Conservation (phyloP, 1,140 invertebrate genomes). For the Drosophila gunungcola region DNA sequence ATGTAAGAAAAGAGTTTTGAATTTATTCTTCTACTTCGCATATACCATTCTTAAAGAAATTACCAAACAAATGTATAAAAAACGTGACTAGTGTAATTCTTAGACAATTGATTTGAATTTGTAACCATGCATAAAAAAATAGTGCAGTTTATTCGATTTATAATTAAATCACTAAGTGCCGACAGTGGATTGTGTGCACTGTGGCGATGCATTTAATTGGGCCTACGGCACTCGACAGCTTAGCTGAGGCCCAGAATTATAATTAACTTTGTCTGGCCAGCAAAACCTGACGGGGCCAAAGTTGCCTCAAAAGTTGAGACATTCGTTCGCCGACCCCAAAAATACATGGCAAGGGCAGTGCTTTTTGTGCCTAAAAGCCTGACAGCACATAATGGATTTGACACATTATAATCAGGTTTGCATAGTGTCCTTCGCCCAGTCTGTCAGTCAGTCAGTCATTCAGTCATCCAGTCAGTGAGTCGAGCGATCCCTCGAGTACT, state of each 20-base stretch:
- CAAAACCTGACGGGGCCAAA: constrained; percentile 18
- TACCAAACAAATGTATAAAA: too few species aligned
- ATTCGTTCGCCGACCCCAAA: constrained; percentile 42
- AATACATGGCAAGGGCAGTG: neutral
- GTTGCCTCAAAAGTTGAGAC: constrained; percentile 57
- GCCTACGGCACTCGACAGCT: constrained; percentile 44
- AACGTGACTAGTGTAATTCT: neutral
- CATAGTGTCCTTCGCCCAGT: constrained; percentile 54
- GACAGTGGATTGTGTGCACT: constrained; percentile 32
- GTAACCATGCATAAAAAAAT: neutral
- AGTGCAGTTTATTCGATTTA: neutral
- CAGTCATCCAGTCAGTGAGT: constrained; percentile 22
- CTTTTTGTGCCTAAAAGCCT: constrained; percentile 65
- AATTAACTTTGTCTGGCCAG: constrained; percentile 67
- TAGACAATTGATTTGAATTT: neutral
- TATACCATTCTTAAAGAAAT: too few species aligned
- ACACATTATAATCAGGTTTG: constrained; percentile 84
- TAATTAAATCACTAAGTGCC: neutral
- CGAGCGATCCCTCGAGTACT: constrained; percentile 24
- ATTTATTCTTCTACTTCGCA: too few species aligned
- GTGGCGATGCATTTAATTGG: constrained; percentile 61
- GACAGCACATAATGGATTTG: constrained; percentile 82
- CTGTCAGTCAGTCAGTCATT: constrained; percentile 28
- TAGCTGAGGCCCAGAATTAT: constrained; percentile 58
- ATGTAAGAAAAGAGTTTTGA: too few species aligned